phyloP scores from a whole-genome alignment of 1,140 invertebrate species.

The Asbolus verrucosus region DNA sequence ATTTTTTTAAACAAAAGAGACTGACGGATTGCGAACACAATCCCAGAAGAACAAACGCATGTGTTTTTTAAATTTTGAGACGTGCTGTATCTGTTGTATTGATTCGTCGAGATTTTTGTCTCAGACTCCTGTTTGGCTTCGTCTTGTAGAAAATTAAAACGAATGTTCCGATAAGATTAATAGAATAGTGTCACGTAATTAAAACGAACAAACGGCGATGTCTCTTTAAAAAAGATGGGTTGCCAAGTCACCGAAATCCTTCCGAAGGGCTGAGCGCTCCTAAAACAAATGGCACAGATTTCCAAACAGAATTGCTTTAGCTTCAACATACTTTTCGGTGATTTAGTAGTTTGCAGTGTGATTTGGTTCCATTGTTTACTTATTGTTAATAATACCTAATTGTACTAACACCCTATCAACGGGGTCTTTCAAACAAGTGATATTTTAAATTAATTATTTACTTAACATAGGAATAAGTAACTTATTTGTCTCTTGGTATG shows the following conservation, averaged over 20 bases:
- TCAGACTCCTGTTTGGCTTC: constrained; percentile 3
- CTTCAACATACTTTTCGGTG: too few species aligned
- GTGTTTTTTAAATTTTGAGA: constrained; percentile 23
- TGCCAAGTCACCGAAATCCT: too few species aligned
- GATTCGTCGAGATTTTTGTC: not conserved
- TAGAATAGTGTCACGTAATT: too few species aligned
- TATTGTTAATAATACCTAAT: not conserved
- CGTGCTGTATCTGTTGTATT: constrained; percentile 23
- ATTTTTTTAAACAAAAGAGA: not conserved
- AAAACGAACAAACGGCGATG: too few species aligned
- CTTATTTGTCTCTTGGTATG: constrained; percentile 20
- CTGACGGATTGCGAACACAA: not conserved
- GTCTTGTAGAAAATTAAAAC: not conserved
- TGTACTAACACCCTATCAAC: constrained; percentile 31
- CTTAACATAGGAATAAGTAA: too few species aligned
- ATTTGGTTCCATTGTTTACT: constrained; percentile 25
- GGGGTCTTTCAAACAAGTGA: constrained; percentile 28
- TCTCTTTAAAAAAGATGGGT: too few species aligned
- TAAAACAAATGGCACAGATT: too few species aligned
- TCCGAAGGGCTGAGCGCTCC: too few species aligned
- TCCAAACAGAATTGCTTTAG: too few species aligned
- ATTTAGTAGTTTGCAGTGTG: constrained; percentile 1
- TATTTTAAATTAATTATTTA: constrained; percentile 31
- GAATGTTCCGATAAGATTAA: too few species aligned
- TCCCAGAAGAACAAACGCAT: constrained; percentile 6